Percentiles rank a stretch among this genome's conserved stretches.
Evolutionary conservation across 2,797 vertebrate species (phyloP).

Genomic region (Ceryle rudis): DNA sequence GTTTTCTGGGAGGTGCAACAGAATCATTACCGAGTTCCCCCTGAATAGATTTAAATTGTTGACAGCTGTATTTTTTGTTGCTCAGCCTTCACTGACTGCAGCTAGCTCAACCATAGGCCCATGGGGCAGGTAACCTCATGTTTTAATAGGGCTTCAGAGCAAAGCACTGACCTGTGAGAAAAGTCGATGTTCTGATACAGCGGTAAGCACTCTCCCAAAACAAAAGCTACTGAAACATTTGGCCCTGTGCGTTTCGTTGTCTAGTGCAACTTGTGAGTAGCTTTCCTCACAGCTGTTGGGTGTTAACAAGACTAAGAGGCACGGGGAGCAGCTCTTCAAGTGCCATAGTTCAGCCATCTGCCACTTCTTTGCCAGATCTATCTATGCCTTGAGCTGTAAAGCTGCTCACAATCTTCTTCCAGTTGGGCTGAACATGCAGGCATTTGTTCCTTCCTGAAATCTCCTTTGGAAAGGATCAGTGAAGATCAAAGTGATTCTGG

Average conservation of each 20-base stretch:
- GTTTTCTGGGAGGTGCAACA: background rate
- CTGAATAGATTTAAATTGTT: background rate
- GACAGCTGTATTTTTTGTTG: background rate
- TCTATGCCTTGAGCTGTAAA: background rate
- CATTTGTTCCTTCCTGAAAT: background rate
- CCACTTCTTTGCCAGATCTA: accelerated
- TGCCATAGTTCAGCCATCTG: background rate
- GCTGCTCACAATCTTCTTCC: background rate
- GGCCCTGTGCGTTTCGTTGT: accelerated
- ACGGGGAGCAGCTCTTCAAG: background rate
- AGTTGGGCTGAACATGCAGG: background rate
- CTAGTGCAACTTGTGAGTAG: accelerated
- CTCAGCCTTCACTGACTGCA: background rate
- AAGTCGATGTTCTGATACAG: accelerated
- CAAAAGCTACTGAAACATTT: background rate
- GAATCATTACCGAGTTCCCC: background rate
- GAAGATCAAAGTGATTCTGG: background rate
- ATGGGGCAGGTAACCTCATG: background rate
- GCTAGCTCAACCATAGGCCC: background rate
- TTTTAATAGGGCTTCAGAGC: background rate
- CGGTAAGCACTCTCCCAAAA: background rate
- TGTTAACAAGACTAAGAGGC: background rate
- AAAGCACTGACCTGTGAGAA: background rate
- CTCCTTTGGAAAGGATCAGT: background rate
- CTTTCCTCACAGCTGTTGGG: background rate